Percentiles rank a stretch among this genome's conserved stretches.
phyloP scores from a whole-genome alignment of 2,113 vertebrate genomes.

The Poeciliopsis turrubarensis region DNA sequence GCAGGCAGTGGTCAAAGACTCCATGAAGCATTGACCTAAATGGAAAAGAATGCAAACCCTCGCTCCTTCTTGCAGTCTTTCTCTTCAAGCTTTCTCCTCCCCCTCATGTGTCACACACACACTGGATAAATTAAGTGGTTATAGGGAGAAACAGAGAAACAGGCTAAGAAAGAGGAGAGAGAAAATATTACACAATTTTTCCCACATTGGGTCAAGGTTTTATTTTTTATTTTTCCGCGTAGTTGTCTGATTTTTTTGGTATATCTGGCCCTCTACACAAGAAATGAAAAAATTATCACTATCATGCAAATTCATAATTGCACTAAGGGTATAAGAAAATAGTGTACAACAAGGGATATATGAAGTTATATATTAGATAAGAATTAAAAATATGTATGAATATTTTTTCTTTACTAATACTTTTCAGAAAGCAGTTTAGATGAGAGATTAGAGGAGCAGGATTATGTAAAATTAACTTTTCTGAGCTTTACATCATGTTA shows the following conservation, averaged over 20 bases:
- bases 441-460: no score
- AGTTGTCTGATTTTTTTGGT: slow-evolving; percentile 1
- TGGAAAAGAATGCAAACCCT: slow-evolving; percentile 72
- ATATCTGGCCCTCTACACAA: not conserved
- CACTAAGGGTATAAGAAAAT: no score
- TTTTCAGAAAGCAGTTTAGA: no score
- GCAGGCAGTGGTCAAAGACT: slow-evolving; percentile 58
- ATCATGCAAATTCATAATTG: no score
- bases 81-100: slow-evolving; percentile 50
- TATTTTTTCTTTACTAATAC: no score
- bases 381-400: no score
- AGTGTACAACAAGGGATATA: no score
- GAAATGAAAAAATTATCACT: not conserved
- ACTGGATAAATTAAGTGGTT: slow-evolving; percentile 72
- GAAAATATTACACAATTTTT: slow-evolving; percentile 28
- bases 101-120: slow-evolving; percentile 66
- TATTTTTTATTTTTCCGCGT: slow-evolving; percentile 13
- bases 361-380: no score
- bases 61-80: slow-evolving; percentile 17
- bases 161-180: slow-evolving; percentile 7
- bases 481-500: no score
- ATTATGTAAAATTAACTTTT: no score
- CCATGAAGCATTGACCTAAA: slow-evolving; percentile 66
- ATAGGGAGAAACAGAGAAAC: slow-evolving; percentile 42
- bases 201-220: slow-evolving; percentile 53